Base-by-base conservation (phyloP, 2,113 vertebrate genomes). In the Edolisoma coerulescens region DNA sequence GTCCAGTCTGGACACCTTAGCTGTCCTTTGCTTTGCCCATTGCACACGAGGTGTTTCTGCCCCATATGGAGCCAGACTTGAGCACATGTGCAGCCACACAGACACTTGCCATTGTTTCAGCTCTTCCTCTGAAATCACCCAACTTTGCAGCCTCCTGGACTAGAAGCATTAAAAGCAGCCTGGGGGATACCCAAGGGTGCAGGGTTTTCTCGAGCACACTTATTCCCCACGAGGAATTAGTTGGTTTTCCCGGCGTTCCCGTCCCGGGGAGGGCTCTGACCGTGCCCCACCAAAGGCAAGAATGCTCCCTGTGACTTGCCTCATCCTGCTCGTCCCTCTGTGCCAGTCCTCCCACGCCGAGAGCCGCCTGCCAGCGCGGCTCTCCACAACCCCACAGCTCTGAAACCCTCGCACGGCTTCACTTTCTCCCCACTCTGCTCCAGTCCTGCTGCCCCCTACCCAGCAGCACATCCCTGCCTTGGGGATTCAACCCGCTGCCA, bases 221-320 rank as follows among this genome's bases (percentile, higher is more conserved):
- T 49, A 52, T 22, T 39, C 59, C 60, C 41, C 59, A 86, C 0
- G 3, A 86, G 84, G 79, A 75, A 70, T 39, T 9, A 52, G 53
- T 2, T 44, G 87, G 12, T 32, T 49, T 77, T 27, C 54, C 39
- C 1, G 1, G 59, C 6, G 2, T 71, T 87, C 45, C 68, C 15
- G 0, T 73, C 49, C 59, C 0, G 0, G 59, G 64, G 52, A 84
- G 74, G 96, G 84, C 68, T 96, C 95, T 54, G 79, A 18, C 83
- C 67, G 11, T 47, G 22, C 74, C 78, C 96, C 95, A 93, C 93
- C 93, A 96, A 88, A 85, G 73, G 91, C 95, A 97, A 97, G 97
- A 96, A 97, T 93, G 95, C 79, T 95, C 92, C 53, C 84, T 41
- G 1, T 53, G 67, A 91, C 96, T 87, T 96, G 95, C 94, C 95